These are phyloP conservation scores for Ellobium chinense DNA, from an alignment of 2,888 invertebrate species.

Conservation along the genomic window DNA sequence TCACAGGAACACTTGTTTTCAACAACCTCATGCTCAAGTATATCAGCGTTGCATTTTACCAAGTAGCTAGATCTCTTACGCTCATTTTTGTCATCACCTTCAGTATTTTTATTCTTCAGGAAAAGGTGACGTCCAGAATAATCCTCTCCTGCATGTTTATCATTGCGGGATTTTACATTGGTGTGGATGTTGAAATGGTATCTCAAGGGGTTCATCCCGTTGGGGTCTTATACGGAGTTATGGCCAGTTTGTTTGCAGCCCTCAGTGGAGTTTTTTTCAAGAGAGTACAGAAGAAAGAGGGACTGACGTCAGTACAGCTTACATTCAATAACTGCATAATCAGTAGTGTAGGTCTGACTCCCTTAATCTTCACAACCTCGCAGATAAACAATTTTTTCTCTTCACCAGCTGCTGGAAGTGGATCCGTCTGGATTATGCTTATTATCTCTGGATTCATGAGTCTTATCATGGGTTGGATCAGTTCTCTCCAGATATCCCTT, in stretches of 20 bases:
- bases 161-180: constrained; percentile 74
- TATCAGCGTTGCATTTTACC: constrained; percentile 78
- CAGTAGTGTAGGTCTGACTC: constrained; percentile 71
- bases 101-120: constrained; percentile 69
- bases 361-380: constrained; percentile 70
- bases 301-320: constrained; percentile 71
- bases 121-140: constrained; percentile 61
- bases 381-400: constrained; percentile 65
- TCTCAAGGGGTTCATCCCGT: constrained; percentile 72
- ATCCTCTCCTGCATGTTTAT: constrained; percentile 72
- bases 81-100: constrained; percentile 77
- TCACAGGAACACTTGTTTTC: constrained; percentile 73
- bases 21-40: constrained; percentile 78
- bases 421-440: constrained; percentile 68
- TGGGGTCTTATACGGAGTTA: constrained; percentile 75
- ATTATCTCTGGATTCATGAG: constrained; percentile 71
- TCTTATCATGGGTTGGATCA: constrained; percentile 75
- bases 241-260: constrained; percentile 76
- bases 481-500: constrained; percentile 76
- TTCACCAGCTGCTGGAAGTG: constrained; percentile 50
- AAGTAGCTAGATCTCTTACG: constrained; percentile 77
- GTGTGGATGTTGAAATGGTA: constrained; percentile 76
- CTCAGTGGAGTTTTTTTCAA: constrained; percentile 77
- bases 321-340: constrained; percentile 75
- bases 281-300: constrained; percentile 67